Percentiles rank a stretch among this genome's conserved stretches.
Evolutionary conservation across 2,888 invertebrate species (phyloP).

Genomic region (Xanthostigma xanthostigma): DNA sequence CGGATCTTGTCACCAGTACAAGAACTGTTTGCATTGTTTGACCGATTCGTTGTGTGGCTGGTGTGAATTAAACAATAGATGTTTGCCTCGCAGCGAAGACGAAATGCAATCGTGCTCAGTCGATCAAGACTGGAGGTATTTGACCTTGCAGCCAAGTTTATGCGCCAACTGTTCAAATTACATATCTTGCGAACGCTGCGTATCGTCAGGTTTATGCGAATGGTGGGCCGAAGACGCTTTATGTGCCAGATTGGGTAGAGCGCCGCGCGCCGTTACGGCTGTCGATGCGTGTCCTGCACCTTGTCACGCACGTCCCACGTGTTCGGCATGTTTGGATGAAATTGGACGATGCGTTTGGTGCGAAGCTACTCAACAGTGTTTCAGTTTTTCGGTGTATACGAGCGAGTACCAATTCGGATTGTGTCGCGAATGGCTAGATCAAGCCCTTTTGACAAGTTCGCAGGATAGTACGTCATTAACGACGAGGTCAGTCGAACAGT

Average conservation of each 20-base stretch:
- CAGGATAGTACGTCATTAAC: constrained; percentile 21
- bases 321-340: constrained; percentile 71
- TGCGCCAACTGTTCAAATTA: constrained; percentile 83
- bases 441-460: constrained; percentile 33
- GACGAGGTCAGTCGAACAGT: constrained; percentile 41
- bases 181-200: constrained; percentile 76
- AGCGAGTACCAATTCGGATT: constrained; percentile 87
- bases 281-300: constrained; percentile 60
- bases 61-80: constrained; percentile 66
- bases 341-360: constrained; percentile 91
- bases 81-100: constrained; percentile 50
- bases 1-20: constrained; percentile 60
- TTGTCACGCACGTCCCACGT: constrained; percentile 61
- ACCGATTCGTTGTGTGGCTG: constrained; percentile 84
- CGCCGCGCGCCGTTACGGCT: constrained; percentile 42
- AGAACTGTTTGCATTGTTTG: constrained; percentile 75
- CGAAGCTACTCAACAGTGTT: constrained; percentile 80
- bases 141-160: constrained; percentile 65
- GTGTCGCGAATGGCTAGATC: constrained; percentile 87
- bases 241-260: constrained; percentile 66
- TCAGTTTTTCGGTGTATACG: constrained; percentile 90
- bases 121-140: constrained; percentile 55
- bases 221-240: constrained; percentile 85
- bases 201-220: constrained; percentile 65
- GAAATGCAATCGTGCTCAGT: constrained; percentile 45